phyloP scores from a whole-genome alignment of 2,888 invertebrate genomes.

The Parnassius apollo region DNA sequence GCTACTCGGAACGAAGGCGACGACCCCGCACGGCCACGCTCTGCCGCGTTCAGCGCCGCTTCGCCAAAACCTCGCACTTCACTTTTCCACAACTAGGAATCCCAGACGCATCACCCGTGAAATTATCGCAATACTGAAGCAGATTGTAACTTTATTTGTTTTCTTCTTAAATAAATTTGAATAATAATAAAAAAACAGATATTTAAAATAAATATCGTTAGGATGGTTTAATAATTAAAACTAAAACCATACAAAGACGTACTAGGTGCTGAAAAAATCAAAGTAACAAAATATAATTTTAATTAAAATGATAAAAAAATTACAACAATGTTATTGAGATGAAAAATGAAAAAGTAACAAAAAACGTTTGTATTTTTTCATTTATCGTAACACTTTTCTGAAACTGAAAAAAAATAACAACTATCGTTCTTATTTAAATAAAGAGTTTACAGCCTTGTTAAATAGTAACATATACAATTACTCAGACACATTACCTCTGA shows the following conservation, averaged over 20 bases:
- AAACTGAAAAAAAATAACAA: too few relatives aligned
- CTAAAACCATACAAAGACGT: not conserved
- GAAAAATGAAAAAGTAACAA: too few relatives aligned
- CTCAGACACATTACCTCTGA: too few relatives aligned
- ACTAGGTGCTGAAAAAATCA: not conserved
- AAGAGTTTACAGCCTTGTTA: too few relatives aligned
- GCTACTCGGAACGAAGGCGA: constrained; percentile 47
- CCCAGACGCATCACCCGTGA: constrained; percentile 69
- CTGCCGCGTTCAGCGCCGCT: constrained; percentile 52
- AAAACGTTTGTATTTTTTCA: too few relatives aligned
- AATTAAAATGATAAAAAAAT: too few relatives aligned
- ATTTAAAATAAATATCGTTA: too few relatives aligned
- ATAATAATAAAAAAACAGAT: not conserved
- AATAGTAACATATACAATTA: too few relatives aligned
- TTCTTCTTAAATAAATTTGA: constrained; percentile 3
- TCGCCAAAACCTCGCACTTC: constrained; percentile 79
- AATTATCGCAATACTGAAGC: constrained; percentile 72
- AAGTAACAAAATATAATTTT: too few relatives aligned
- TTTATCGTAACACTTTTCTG: too few relatives aligned
- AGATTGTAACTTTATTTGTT: constrained; percentile 39
- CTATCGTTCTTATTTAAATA: too few relatives aligned
- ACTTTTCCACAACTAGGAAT: constrained; percentile 74
- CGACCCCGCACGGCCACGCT: constrained; percentile 64
- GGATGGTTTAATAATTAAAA: not conserved
- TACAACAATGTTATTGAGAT: too few relatives aligned